These are phyloP conservation scores for Dendrolimus kikuchii DNA, from an alignment of 1,140 invertebrate genomes.

Conservation along the genomic window DNA sequence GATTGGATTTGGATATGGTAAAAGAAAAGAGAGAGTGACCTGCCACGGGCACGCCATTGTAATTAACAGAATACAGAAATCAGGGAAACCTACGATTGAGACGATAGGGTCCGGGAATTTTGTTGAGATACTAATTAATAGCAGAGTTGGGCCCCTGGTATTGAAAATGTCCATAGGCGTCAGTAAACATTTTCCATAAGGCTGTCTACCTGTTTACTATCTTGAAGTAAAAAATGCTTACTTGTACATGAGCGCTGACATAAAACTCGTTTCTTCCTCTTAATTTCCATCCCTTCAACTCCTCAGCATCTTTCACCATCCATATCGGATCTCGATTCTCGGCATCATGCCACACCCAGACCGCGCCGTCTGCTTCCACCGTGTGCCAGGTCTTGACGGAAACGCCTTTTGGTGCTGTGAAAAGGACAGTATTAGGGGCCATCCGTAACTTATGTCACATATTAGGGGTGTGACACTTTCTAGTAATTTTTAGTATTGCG, in stretches of 20 bases:
- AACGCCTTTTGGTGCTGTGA: conserved; percentile 75
- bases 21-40: too few relatives aligned
- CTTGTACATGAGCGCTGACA: conserved; percentile 82
- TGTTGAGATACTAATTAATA: too few relatives aligned
- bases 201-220: background rate
- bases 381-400: conserved; percentile 78
- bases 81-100: too few relatives aligned
- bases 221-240: conserved; percentile 26
- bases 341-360: conserved; percentile 90
- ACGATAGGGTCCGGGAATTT: too few relatives aligned
- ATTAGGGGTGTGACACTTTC: conserved; percentile 1
- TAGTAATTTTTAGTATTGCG: too few relatives aligned
- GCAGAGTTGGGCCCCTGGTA: background rate
- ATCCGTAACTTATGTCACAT: too few relatives aligned
- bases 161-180: background rate
- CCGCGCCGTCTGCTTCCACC: conserved; percentile 80
- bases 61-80: too few relatives aligned
- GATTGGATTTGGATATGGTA: too few relatives aligned
- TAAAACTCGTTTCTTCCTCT: conserved; percentile 85
- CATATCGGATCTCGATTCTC: conserved; percentile 81
- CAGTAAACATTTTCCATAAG: background rate
- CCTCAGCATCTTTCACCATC: conserved; percentile 74
- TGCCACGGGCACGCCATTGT: too few relatives aligned
- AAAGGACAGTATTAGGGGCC: too few relatives aligned
- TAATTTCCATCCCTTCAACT: conserved; percentile 78